Percentiles rank a stretch among this genome's conserved stretches.
Evolutionary conservation across 2,797 vertebrate genomes (phyloP).

Genomic region (Columba guinea): DNA sequence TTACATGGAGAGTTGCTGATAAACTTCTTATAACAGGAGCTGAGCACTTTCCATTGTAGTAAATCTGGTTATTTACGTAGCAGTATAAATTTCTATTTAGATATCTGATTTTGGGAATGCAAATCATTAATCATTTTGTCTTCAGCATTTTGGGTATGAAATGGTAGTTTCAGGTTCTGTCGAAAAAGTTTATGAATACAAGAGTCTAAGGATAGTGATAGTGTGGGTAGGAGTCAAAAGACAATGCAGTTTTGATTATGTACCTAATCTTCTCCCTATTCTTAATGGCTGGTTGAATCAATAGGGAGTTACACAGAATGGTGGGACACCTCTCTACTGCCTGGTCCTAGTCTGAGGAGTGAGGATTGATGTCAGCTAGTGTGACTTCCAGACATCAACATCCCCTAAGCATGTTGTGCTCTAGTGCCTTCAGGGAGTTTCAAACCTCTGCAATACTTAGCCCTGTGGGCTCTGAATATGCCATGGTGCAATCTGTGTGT

Average conservation of each 20-base stretch:
- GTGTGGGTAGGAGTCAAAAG: not conserved
- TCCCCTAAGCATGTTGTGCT: not conserved
- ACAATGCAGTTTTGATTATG: not conserved
- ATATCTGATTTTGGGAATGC: not conserved
- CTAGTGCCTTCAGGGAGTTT: rapidly evolving
- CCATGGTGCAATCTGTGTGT: rapidly evolving
- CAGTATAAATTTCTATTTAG: not conserved
- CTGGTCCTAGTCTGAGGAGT: not conserved
- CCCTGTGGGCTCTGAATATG: not conserved
- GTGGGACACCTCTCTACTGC: not conserved
- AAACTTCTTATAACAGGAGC: not conserved
- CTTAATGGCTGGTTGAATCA: not conserved
- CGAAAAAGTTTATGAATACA: not conserved
- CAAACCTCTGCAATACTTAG: not conserved
- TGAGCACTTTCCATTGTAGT: not conserved
- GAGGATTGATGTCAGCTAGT: not conserved
- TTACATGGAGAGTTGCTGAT: not conserved
- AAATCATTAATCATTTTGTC: not conserved
- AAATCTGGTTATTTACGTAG: not conserved
- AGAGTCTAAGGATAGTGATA: not conserved
- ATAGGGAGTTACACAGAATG: not conserved
- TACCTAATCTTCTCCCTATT: not conserved
- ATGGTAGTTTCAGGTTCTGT: not conserved
- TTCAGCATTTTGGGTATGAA: not conserved
- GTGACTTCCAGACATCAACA: not conserved